These are phyloP conservation scores for Lagocephalus sceleratus DNA, from an alignment of 2,797 vertebrate genomes.

Conservation along the genomic window DNA sequence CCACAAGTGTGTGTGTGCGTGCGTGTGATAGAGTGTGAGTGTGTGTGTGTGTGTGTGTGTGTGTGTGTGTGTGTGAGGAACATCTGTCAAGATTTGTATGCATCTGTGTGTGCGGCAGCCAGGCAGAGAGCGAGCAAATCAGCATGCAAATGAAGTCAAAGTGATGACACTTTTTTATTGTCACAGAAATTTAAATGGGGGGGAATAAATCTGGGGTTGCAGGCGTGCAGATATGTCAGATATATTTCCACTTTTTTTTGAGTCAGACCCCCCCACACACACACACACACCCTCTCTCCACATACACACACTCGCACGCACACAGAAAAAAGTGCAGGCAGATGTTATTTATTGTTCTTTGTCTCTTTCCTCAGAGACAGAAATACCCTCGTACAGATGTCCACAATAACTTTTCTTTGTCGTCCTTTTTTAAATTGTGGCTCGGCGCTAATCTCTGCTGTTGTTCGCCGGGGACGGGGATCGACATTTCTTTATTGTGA, in stretches of 20 bases:
- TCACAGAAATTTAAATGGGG: constrained; percentile 57
- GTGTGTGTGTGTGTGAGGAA: constrained; percentile 46
- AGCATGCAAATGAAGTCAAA: constrained; percentile 63
- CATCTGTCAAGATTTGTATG: constrained; percentile 63
- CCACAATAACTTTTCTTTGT: constrained; percentile 62
- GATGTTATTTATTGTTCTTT: constrained; percentile 78
- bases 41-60: constrained; percentile 50
- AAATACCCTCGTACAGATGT: constrained; percentile 69
- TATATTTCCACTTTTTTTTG: constrained; percentile 62
- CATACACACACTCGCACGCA: no score
- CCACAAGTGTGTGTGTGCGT: constrained; percentile 67
- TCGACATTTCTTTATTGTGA: constrained; percentile 2
- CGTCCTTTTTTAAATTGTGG: constrained; percentile 30
- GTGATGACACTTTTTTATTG: constrained; percentile 68
- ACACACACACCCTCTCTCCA: no score
- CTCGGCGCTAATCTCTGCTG: constrained; percentile 18
- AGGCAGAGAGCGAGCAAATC: constrained; percentile 46
- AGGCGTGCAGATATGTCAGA: constrained; percentile 62
- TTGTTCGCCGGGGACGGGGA: constrained; percentile 4
- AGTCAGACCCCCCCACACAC: constrained; percentile 42
- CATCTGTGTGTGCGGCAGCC: constrained; percentile 26
- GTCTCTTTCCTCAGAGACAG: constrained; percentile 62
- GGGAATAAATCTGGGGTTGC: constrained; percentile 46
- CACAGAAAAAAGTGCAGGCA: constrained; percentile 66
- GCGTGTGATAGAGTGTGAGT: background rate